Percentiles rank a stretch among this genome's conserved stretches.
phyloP scores from a whole-genome alignment of 2,797 vertebrate genomes.

The Graptemys geographica region DNA sequence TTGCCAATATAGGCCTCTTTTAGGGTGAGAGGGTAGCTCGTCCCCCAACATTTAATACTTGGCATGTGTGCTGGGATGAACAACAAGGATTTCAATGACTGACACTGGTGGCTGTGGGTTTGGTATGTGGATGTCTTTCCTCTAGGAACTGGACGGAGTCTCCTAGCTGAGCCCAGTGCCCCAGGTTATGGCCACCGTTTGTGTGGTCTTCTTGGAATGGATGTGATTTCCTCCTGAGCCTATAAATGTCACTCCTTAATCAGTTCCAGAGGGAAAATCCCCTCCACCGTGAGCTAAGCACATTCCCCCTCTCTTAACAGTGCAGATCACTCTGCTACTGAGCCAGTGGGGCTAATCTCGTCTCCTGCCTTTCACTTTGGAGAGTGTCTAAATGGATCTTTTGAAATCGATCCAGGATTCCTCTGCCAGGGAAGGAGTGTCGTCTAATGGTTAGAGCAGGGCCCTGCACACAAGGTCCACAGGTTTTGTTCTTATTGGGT shows the following conservation, averaged over 20 bases:
- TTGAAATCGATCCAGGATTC: not conserved
- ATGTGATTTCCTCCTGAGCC: conserved; percentile 10
- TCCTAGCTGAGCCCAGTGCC: not conserved
- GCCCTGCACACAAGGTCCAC: not conserved
- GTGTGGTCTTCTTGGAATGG: not conserved
- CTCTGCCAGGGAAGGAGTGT: not conserved
- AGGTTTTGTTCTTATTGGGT: not conserved
- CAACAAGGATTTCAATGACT: not conserved
- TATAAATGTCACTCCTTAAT: conserved; percentile 3
- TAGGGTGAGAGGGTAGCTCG: not conserved
- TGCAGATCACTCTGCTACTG: not conserved
- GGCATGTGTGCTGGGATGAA: not conserved
- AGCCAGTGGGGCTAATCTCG: not conserved
- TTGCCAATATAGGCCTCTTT: fast-evolving
- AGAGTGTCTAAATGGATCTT: not conserved
- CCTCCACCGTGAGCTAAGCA: not conserved
- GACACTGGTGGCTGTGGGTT: not conserved
- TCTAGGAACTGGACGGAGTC: not conserved
- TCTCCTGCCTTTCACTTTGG: not conserved
- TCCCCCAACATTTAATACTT: not conserved
- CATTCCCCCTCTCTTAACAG: not conserved
- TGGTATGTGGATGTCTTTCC: not conserved
- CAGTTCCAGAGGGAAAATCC: not conserved
- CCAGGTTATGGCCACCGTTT: not conserved
- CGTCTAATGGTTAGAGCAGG: fast-evolving